phyloP scores from a whole-genome alignment of 1,140 invertebrate species.

The Sitodiplosis mosellana region DNA sequence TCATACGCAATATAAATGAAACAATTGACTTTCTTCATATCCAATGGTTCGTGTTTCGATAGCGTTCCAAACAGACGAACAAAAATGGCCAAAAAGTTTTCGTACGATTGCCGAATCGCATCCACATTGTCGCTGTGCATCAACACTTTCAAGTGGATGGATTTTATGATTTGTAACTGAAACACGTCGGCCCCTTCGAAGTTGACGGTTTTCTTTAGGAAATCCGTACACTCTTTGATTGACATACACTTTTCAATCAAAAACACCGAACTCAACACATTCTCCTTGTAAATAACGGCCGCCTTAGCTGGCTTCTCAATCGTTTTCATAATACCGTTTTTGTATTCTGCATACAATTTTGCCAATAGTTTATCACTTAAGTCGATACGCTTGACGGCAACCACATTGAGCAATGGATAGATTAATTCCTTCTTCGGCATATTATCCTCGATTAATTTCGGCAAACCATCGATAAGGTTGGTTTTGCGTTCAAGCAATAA shows the following conservation, averaged over 20 bases:
- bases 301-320: conserved; percentile 43
- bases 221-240: conserved; percentile 29
- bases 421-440: conserved; percentile 33
- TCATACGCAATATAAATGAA: conserved; percentile 15
- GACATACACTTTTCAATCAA: conserved; percentile 34
- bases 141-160: conserved; percentile 30
- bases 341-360: conserved; percentile 33
- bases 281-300: conserved; percentile 34
- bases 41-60: conserved; percentile 30
- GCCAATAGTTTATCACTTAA: conserved; percentile 24
- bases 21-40: conserved; percentile 12
- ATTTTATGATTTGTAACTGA: conserved; percentile 32
- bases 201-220: conserved; percentile 34
- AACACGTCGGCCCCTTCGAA: conserved; percentile 34
- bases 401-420: conserved; percentile 31
- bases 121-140: conserved; percentile 14
- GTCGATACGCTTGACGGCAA: conserved; percentile 23
- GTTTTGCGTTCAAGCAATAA: conserved; percentile 29
- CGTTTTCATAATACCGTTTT: conserved; percentile 34
- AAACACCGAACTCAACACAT: conserved; percentile 28
- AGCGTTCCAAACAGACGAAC: conserved; percentile 31
- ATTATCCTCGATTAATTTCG: conserved; percentile 8
- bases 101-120: conserved; percentile 24
- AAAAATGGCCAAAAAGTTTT: conserved; percentile 32
- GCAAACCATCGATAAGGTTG: conserved; percentile 26